These are phyloP conservation scores for Falco biarmicus DNA, from an alignment of 2,797 vertebrate genomes.

Conservation along the genomic window DNA sequence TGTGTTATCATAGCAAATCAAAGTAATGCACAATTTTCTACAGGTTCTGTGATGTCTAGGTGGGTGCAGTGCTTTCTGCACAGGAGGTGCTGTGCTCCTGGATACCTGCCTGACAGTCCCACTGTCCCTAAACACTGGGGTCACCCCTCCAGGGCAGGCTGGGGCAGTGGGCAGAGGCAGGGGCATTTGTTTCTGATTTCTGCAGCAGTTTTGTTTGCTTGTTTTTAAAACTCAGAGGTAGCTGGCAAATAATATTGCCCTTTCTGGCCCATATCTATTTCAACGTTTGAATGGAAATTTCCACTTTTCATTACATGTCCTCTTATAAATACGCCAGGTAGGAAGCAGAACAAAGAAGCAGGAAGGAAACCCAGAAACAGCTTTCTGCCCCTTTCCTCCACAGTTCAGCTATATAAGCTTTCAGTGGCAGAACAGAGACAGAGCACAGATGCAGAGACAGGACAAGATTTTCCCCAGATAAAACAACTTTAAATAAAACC, in stretches of 20 bases:
- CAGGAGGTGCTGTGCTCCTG: not conserved
- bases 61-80: not conserved
- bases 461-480: not conserved
- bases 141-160: not conserved
- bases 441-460: not conserved
- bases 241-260: not conserved
- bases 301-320: not conserved
- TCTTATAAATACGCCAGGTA: not conserved
- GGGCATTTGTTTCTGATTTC: not conserved
- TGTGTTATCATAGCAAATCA: accelerated
- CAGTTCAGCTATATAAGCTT: not conserved
- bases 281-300: not conserved
- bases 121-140: not conserved
- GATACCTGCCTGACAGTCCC: not conserved
- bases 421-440: not conserved
- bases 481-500: not conserved
- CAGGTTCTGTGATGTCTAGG: accelerated
- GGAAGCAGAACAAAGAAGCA: not conserved
- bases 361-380: not conserved
- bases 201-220: not conserved
- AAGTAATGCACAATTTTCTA: not conserved
- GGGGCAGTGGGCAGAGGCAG: not conserved
- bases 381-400: not conserved
- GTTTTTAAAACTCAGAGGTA: not conserved
- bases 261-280: not conserved